These are phyloP conservation scores for Drymonia ruficornis DNA, from an alignment of 2,888 invertebrate genomes.

Conservation along the genomic window DNA sequence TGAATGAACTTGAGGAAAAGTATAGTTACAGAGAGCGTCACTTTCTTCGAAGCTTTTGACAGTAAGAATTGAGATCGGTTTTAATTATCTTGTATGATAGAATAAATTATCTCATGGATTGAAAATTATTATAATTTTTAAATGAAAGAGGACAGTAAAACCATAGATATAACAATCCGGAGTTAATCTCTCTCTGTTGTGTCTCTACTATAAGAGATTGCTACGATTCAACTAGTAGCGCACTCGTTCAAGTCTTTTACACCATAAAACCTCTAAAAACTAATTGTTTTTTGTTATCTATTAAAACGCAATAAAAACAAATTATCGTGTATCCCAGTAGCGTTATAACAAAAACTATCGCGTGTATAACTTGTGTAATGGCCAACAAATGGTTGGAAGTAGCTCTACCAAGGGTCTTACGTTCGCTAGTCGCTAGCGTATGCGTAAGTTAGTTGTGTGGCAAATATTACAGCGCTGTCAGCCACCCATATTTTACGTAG, in stretches of 20 bases:
- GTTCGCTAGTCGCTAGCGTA: too few relatives aligned
- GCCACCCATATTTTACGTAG: too few relatives aligned
- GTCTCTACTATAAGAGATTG: too few relatives aligned
- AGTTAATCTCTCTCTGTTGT: too few relatives aligned
- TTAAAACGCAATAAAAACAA: background rate
- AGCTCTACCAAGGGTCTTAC: slow-evolving; percentile 3
- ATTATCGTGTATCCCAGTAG: slow-evolving; percentile 21
- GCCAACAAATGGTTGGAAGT: slow-evolving; percentile 29
- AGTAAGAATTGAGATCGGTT: slow-evolving; percentile 15
- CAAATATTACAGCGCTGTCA: too few relatives aligned
- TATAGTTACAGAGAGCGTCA: slow-evolving; percentile 22
- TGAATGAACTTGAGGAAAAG: slow-evolving; percentile 37
- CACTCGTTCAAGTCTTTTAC: background rate
- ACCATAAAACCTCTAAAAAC: background rate
- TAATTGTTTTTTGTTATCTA: background rate
- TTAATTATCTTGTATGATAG: slow-evolving; percentile 19
- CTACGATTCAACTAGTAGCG: too few relatives aligned
- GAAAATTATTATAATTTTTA: background rate
- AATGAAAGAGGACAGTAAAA: background rate
- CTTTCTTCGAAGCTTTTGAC: slow-evolving; percentile 26
- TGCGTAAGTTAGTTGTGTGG: too few relatives aligned
- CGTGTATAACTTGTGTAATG: slow-evolving; percentile 32
- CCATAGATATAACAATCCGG: too few relatives aligned
- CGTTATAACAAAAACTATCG: slow-evolving; percentile 44
- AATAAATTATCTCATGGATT: background rate